Evolutionary conservation across 1,140 invertebrate species (phyloP).

Genomic region (Aphelinus atriplicis): DNA sequence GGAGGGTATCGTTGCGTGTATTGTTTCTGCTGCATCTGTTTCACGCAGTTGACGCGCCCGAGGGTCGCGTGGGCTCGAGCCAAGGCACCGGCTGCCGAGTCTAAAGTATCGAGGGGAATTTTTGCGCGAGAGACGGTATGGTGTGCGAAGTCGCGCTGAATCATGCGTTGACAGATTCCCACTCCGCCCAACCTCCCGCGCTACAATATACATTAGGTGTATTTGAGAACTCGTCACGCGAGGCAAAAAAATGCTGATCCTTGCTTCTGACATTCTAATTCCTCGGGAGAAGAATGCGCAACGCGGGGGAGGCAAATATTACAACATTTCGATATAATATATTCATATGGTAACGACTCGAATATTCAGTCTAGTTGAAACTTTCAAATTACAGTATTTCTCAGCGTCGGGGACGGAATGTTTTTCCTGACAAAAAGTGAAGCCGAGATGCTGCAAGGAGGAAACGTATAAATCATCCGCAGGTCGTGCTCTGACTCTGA

Average conservation of each 20-base stretch:
- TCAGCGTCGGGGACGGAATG: neutral
- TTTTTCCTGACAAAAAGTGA: neutral
- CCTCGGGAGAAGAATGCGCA: no score
- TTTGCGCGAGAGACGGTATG: neutral
- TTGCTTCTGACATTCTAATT: no score
- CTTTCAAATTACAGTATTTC: neutral
- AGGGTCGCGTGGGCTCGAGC: no score
- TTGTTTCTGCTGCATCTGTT: constrained; percentile 41
- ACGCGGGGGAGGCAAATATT: no score
- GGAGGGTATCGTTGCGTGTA: constrained; percentile 31
- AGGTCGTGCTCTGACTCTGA: constrained; percentile 2
- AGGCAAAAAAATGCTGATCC: no score
- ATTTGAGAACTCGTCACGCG: no score
- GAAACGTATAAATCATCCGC: neutral
- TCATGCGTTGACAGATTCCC: neutral
- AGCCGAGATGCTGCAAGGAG: neutral
- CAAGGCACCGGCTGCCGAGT: no score
- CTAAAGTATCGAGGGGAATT: constrained; percentile 39
- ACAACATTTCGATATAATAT: no score
- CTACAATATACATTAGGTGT: no score
- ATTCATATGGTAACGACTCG: no score
- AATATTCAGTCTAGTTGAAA: neutral
- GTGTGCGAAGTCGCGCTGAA: neutral
- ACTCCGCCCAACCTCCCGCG: no score
- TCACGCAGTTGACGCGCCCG: constrained; percentile 4